Evolutionary conservation across 2,113 vertebrate species (phyloP).

Genomic region (Arothron firmamentum): DNA sequence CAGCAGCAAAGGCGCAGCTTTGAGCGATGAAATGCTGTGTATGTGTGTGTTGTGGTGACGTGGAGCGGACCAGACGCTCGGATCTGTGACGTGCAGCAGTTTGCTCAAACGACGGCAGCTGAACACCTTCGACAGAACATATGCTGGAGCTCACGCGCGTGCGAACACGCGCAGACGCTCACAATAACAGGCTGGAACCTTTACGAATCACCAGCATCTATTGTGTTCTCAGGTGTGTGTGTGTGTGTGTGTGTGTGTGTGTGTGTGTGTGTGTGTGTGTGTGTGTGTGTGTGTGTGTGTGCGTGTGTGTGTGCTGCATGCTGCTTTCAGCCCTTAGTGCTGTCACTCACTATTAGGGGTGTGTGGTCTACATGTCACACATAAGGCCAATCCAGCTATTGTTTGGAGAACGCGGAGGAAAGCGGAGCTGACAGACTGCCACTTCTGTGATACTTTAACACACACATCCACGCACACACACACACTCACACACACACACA

Average conservation of each 20-base stretch:
- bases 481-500: constrained; percentile 26
- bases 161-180: neutral
- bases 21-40: too few relatives aligned
- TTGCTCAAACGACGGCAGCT: constrained; percentile 52
- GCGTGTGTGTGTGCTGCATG: constrained; percentile 40
- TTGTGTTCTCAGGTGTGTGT: constrained; percentile 55
- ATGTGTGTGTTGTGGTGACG: too few relatives aligned
- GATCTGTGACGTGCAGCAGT: constrained; percentile 28
- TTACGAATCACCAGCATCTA: constrained; percentile 41
- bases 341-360: constrained; percentile 80
- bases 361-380: constrained; percentile 75
- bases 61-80: constrained; percentile 22
- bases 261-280: constrained; percentile 30
- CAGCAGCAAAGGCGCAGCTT: too few relatives aligned
- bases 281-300: constrained; percentile 13
- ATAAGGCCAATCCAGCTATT: constrained; percentile 89
- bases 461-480: constrained; percentile 43
- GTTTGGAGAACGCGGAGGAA: constrained; percentile 85
- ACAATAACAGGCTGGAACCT: constrained; percentile 39
- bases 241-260: constrained; percentile 25
- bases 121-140: constrained; percentile 61
- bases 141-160: constrained; percentile 38
- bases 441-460: constrained; percentile 82
- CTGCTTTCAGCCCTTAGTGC: constrained; percentile 73
- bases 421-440: constrained; percentile 96